Base-by-base conservation (phyloP, 2,888 invertebrate species). In the Iselma pallidipennis region DNA sequence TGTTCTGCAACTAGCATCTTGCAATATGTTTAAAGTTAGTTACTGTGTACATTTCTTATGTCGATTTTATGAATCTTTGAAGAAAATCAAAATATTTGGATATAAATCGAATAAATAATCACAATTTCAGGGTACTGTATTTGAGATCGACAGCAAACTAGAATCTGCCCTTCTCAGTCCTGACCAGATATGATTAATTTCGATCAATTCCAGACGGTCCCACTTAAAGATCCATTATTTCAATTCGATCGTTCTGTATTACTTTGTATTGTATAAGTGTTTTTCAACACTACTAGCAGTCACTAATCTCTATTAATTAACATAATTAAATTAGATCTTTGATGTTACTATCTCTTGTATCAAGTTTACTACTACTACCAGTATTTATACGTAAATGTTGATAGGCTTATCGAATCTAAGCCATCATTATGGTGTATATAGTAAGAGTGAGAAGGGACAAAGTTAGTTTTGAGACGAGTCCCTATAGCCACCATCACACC, bases 401-500 rank as follows among this genome's bases (percentile, higher is more conserved):
- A n/a, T 31, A 31, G 31, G n/a, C 31, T 31, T n/a, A 31, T 61
- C 61, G 52, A 61, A 57, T 61, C 61, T 57, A 49, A 57, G 60
- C 42, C 51, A 54, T 42, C 54, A 57, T 57, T 54, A 55, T 57
- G 37, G 61, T 48, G n/a, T n/a, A n/a, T n/a, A n/a, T n/a, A 28
- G 54, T 45, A 52, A 28, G n/a, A n/a, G 31, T 31, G 3, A 21
- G 12, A 37, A 23, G 45, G 45, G 29, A 26, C 33, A 16, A 57
- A 55, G 55, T 58, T 62, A 49, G 58, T 62, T 49, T 26, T 21
- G 49, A 49, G 53, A 49, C n/a, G 28, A 49, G 25, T 50, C 55
- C 25, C 52, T 59, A 50, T 37, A 48, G 45, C 49, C 63, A 67
- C 66, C 71, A 71, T 73, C 70, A 60, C 63, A 65, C 49, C 63